phyloP scores from a whole-genome alignment of 2,113 vertebrate species.

The Brachyhypopomus gauderio region DNA sequence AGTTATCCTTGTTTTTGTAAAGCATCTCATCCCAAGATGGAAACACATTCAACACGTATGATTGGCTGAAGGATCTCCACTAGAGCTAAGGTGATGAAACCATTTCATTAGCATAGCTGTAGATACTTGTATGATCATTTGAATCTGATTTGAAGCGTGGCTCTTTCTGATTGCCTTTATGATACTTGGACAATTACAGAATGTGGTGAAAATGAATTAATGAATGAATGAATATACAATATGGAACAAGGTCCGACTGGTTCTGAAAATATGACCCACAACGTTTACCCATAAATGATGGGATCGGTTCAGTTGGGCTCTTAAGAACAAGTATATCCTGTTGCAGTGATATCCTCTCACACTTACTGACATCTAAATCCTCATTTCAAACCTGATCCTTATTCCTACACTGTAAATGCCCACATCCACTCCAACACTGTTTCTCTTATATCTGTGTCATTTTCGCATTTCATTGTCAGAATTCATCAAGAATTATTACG shows the following conservation, averaged over 20 bases:
- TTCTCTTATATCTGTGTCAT: background rate
- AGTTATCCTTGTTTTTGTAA: too few relatives aligned
- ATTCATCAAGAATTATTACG: slow-evolving; percentile 16
- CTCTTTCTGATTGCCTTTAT: background rate
- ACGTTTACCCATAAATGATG: background rate
- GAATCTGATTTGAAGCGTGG: background rate
- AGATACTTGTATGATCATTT: background rate
- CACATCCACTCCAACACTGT: background rate
- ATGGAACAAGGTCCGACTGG: background rate
- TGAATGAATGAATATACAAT: background rate
- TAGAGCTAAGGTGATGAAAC: too few relatives aligned
- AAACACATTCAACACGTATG: too few relatives aligned
- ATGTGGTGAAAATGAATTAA: background rate
- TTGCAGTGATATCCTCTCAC: background rate
- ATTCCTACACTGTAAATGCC: slow-evolving; percentile 5
- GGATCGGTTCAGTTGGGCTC: background rate
- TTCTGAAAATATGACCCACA: slow-evolving; percentile 2
- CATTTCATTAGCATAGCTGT: too few relatives aligned
- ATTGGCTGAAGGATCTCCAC: too few relatives aligned
- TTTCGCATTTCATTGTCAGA: background rate
- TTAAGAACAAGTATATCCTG: background rate
- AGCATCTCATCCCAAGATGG: too few relatives aligned
- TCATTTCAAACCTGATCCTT: slow-evolving; percentile 3
- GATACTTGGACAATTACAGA: background rate
- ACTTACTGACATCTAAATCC: background rate